Percentiles rank a stretch among this genome's conserved stretches.
Evolutionary conservation across 37 sponge, comb jelly and placozoan species (phyloP).

Genomic region (Eunapius fragilis): DNA sequence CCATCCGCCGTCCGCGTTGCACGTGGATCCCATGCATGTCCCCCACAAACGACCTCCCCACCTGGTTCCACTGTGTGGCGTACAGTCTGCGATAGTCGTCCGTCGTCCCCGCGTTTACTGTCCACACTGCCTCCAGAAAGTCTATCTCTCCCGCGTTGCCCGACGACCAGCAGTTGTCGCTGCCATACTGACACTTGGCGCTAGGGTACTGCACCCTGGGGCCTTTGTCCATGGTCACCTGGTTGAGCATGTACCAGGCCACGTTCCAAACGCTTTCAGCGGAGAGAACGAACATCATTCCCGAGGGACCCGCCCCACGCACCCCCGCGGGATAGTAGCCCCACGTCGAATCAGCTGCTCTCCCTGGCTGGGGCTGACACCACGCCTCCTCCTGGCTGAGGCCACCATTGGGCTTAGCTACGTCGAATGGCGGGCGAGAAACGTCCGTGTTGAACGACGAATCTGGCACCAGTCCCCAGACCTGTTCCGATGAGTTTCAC

Average conservation of each 20-base stretch:
- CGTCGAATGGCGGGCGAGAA: slow-evolving; percentile 22
- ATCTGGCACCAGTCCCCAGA: slow-evolving; percentile 12
- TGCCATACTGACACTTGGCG: no score
- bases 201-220: no score
- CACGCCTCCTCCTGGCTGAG: slow-evolving; percentile 8
- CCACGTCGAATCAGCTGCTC: slow-evolving; percentile 25
- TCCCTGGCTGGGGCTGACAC: slow-evolving; percentile 30
- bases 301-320: slow-evolving; percentile 33
- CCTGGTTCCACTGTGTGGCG: no score
- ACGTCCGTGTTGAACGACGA: slow-evolving; percentile 37
- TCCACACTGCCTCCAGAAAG: no score
- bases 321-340: slow-evolving; percentile 54
- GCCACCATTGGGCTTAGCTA: slow-evolving; percentile 19
- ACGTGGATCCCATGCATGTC: slow-evolving; percentile 42
- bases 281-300: slow-evolving; percentile 49
- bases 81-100: slow-evolving; percentile 35
- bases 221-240: neutral
- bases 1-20: slow-evolving; percentile 51
- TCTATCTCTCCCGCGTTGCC: no score
- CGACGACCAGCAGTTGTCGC: no score
- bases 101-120: slow-evolving; percentile 28
- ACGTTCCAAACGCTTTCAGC: slow-evolving; percentile 46
- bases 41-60: slow-evolving; percentile 48
- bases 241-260: slow-evolving; percentile 27
- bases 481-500: neutral